Evolutionary conservation across 1,140 invertebrate genomes (phyloP).

Genomic region (Drosophila subobscura): DNA sequence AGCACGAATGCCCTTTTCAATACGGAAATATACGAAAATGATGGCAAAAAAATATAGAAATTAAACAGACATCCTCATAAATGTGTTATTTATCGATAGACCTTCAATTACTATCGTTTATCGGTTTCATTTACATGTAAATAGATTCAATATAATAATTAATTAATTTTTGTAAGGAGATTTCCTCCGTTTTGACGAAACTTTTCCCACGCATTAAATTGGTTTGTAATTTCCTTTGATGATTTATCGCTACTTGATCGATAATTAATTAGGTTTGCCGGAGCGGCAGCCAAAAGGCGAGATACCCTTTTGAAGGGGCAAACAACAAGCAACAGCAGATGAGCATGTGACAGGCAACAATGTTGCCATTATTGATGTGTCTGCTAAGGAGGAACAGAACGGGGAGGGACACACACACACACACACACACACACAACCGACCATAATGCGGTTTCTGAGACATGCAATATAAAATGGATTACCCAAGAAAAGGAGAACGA

Average conservation of each 20-base stretch:
- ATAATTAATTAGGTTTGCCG: not conserved
- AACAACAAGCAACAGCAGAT: constrained; percentile 33
- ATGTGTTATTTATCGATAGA: too few relatives aligned
- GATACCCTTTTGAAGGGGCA: constrained; percentile 21
- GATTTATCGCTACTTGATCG: too few relatives aligned
- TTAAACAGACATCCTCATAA: too few relatives aligned
- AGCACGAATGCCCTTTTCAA: constrained; percentile 18
- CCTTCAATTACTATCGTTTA: not conserved
- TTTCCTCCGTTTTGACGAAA: too few relatives aligned
- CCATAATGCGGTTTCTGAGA: constrained; percentile 52
- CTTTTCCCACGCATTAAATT: too few relatives aligned
- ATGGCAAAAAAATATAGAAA: not conserved
- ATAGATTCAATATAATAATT: too few relatives aligned
- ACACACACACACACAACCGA: not conserved
- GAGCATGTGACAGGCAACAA: constrained; percentile 62
- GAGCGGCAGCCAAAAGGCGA: not conserved
- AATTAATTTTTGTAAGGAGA: too few relatives aligned
- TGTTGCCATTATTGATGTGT: constrained; percentile 61
- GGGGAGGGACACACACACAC: too few relatives aligned
- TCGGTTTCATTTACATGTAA: too few relatives aligned
- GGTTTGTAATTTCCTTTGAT: too few relatives aligned
- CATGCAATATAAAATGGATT: constrained; percentile 66
- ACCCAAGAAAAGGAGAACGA: constrained; percentile 18
- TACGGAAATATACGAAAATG: not conserved
- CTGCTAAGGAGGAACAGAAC: constrained; percentile 8